Conservation (phyloP, 2,888 invertebrate genomes). For the Epirrhoe tristata region DNA sequence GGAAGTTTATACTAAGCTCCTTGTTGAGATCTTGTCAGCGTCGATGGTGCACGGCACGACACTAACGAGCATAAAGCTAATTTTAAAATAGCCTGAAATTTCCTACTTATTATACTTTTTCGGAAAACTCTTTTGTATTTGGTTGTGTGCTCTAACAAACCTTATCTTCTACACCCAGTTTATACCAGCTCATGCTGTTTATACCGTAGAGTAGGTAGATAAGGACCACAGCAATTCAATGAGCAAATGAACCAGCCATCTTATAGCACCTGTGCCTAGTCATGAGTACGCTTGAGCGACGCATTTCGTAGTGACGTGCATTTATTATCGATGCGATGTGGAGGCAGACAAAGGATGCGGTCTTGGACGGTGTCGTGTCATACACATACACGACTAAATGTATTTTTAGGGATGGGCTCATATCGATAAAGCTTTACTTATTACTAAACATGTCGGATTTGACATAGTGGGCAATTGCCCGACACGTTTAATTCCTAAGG, state of each 20-base stretch:
- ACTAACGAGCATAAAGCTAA: too few species aligned
- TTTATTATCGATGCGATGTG: conserved; percentile 63
- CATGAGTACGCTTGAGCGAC: conserved; percentile 37
- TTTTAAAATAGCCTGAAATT: too few species aligned
- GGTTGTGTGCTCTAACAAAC: too few species aligned
- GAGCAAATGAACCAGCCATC: background rate
- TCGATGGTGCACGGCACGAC: too few species aligned
- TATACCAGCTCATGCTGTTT: too few species aligned
- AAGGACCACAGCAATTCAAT: too few species aligned
- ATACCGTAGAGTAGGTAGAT: too few species aligned
- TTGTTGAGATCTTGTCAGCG: too few species aligned
- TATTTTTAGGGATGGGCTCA: conserved; percentile 49
- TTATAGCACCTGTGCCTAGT: conserved; percentile 6
- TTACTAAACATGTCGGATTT: background rate
- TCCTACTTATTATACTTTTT: too few species aligned
- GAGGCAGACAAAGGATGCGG: conserved; percentile 60
- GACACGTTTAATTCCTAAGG: background rate
- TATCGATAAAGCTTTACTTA: conserved; percentile 36
- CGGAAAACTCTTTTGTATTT: too few species aligned
- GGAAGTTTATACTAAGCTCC: too few species aligned
- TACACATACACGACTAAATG: conserved; percentile 50
- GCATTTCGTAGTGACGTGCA: conserved; percentile 58
- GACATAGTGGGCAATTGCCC: background rate
- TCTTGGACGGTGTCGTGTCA: conserved; percentile 52
- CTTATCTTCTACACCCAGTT: too few species aligned